A percentile compares a stretch with the other conserved stretches of the same genome.
phyloP scores from a whole-genome alignment of 2,888 invertebrate species.

The Conomelus anceps region DNA sequence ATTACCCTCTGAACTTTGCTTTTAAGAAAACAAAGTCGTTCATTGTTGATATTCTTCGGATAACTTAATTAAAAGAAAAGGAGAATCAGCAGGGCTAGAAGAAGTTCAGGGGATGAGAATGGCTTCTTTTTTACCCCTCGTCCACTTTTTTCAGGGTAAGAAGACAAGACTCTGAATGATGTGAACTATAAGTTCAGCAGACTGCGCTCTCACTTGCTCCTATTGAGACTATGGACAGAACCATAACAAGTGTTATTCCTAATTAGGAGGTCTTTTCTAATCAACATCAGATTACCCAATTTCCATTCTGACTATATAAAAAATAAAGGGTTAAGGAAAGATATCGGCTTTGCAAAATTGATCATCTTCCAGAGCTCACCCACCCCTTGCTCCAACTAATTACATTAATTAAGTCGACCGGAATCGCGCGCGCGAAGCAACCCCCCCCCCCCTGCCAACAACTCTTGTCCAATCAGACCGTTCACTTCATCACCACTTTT shows the following conservation, averaged over 20 bases:
- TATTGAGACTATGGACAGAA: background rate
- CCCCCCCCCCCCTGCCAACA: background rate
- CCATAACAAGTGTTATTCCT: constrained; percentile 16
- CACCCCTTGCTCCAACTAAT: background rate
- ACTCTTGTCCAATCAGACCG: background rate
- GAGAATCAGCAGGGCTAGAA: background rate
- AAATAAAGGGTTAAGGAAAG: constrained; percentile 18
- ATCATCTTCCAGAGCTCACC: background rate
- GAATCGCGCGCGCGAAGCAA: background rate
- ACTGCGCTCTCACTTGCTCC: background rate
- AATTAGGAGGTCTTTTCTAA: constrained; percentile 15
- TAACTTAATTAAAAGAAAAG: constrained; percentile 8
- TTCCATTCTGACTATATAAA: constrained; percentile 20
- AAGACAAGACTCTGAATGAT: background rate
- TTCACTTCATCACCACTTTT: constrained; percentile 2
- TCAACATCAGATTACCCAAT: constrained; percentile 20
- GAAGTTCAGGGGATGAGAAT: background rate
- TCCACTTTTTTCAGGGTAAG: background rate
- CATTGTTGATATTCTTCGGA: constrained; percentile 7
- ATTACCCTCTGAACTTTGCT: constrained; percentile 2
- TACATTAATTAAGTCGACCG: background rate
- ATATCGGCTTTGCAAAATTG: constrained; percentile 6
- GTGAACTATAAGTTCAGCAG: background rate
- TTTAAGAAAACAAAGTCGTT: constrained; percentile 11
- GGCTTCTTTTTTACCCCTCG: background rate